Evolutionary conservation across 2,113 vertebrate species (phyloP).

Genomic region (Sebastes schlegelii): DNA sequence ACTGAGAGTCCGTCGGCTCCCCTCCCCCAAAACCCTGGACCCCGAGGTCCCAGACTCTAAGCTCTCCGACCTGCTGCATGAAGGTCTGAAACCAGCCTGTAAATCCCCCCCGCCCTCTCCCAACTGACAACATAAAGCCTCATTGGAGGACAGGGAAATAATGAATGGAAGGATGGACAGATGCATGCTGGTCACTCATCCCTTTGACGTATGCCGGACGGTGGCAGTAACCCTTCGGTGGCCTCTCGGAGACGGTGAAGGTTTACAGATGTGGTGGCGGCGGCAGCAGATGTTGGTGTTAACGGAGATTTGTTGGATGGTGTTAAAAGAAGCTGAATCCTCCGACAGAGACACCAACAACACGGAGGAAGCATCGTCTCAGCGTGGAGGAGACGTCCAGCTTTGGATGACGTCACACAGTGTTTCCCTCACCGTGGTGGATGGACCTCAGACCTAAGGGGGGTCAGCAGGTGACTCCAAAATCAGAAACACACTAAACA

Average conservation of each 20-base stretch:
- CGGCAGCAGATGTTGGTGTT: slow-evolving; percentile 40
- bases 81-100: slow-evolving; percentile 28
- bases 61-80: slow-evolving; percentile 14
- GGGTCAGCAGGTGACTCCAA: no score
- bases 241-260: neutral
- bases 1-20: neutral
- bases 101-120: slow-evolving; percentile 38
- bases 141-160: slow-evolving; percentile 42
- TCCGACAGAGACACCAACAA: neutral
- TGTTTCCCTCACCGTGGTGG: no score
- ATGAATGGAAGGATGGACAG: slow-evolving; percentile 48
- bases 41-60: slow-evolving; percentile 19
- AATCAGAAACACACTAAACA: no score
- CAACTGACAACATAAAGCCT: slow-evolving; percentile 55
- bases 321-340: slow-evolving; percentile 42
- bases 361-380: neutral
- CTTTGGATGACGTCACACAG: no score
- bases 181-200: slow-evolving; percentile 15
- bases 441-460: no score
- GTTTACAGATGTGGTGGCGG: slow-evolving; percentile 17
- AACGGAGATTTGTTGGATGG: slow-evolving; percentile 30
- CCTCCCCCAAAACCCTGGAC: slow-evolving; percentile 17
- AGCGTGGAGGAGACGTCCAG: no score
- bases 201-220: slow-evolving; percentile 28
- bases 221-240: neutral